These are phyloP conservation scores for Eilema caniola DNA, from an alignment of 2,888 invertebrate species.

Conservation along the genomic window DNA sequence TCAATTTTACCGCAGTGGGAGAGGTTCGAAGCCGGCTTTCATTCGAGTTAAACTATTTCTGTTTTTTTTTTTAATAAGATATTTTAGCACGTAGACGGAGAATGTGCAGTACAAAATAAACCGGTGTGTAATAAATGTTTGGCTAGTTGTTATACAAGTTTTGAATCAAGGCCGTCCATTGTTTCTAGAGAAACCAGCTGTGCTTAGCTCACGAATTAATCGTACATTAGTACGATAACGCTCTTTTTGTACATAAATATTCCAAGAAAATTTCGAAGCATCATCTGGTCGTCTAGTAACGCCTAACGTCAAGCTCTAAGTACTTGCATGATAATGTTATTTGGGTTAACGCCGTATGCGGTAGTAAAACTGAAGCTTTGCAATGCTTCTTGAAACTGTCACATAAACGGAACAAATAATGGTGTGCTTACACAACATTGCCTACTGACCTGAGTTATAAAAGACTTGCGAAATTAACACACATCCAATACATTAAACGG, in stretches of 20 bases:
- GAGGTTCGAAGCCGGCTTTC: neutral
- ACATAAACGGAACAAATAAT: conserved; percentile 40
- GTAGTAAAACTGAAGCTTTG: conserved; percentile 30
- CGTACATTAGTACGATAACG: conserved; percentile 5
- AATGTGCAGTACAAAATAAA: conserved; percentile 46
- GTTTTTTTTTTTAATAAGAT: conserved; percentile 21
- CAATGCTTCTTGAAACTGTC: conserved; percentile 44
- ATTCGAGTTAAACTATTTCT: conserved; percentile 15
- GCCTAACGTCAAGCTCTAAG: conserved; percentile 18
- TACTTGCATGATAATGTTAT: conserved; percentile 26
- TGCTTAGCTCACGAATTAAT: conserved; percentile 29
- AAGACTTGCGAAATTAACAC: conserved; percentile 41
- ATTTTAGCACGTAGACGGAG: conserved; percentile 29
- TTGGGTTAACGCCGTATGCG: conserved; percentile 33
- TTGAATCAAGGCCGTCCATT: conserved; percentile 50
- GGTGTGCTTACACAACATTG: conserved; percentile 49
- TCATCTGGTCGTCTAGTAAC: conserved; percentile 1
- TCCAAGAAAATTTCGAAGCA: neutral
- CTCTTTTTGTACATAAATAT: neutral
- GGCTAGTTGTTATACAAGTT: conserved; percentile 49
- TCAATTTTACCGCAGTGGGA: neutral
- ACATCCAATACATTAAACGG: conserved; percentile 25
- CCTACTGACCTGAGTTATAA: conserved; percentile 51
- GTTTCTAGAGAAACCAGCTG: conserved; percentile 40
- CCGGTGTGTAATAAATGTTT: conserved; percentile 37